A percentile compares a stretch with the other conserved stretches of the same genome.
Conservation (phyloP, 2,797 vertebrate species). For the Sebastes elongatus region DNA sequence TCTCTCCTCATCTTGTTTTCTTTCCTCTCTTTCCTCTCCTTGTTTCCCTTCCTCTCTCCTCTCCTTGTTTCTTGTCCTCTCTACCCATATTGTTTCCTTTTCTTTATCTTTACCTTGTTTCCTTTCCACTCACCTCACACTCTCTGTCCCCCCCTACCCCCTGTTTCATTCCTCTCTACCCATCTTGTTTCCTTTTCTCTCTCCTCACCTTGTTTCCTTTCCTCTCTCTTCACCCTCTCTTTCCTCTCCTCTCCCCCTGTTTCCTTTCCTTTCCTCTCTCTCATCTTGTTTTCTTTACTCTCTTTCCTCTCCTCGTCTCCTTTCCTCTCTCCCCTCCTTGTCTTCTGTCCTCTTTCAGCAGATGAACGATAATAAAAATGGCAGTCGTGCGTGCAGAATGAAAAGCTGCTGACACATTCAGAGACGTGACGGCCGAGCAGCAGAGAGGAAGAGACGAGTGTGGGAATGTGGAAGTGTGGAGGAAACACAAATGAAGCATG, state of each 20-base stretch:
- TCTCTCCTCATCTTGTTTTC: fast-evolving
- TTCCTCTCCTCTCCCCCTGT: background rate
- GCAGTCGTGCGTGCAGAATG: background rate
- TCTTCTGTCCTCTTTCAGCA: background rate
- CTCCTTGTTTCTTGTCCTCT: background rate
- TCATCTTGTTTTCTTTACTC: background rate
- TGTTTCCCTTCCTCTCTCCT: no score
- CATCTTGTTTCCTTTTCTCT: background rate
- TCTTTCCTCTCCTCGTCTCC: no score
- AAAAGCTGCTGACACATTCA: conserved; percentile 21
- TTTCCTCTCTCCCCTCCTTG: background rate
- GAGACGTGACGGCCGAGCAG: conserved; percentile 26
- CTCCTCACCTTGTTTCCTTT: background rate
- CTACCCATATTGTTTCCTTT: background rate
- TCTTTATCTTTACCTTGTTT: background rate
- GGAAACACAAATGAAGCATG: conserved; percentile 55
- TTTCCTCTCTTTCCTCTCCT: background rate
- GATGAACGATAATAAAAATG: background rate
- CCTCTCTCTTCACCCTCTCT: background rate
- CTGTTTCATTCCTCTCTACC: no score
- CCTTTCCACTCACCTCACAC: background rate
- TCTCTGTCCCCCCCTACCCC: no score
- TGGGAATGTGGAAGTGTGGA: conserved; percentile 50
- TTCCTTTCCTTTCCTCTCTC: background rate
- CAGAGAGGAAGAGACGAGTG: conserved; percentile 27